These are phyloP conservation scores for Ammodytes marinus DNA, from an alignment of 2,113 vertebrate genomes.

Conservation along the genomic window DNA sequence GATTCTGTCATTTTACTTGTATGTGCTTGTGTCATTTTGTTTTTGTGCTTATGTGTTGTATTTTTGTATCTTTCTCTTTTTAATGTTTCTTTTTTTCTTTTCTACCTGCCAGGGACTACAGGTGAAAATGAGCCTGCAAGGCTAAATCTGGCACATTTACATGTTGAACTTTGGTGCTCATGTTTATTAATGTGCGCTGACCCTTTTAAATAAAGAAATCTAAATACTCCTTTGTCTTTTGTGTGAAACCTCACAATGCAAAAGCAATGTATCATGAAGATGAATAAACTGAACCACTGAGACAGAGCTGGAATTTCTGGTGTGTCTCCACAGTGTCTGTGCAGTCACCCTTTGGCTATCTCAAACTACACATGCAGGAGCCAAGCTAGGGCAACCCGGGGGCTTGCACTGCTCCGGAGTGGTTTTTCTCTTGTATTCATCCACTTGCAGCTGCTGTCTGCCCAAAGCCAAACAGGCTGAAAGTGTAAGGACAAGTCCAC, in stretches of 20 bases:
- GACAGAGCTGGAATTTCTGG: constrained; percentile 38
- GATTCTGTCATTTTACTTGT: too few species aligned
- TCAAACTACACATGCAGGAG: constrained; percentile 50
- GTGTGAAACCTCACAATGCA: constrained; percentile 6
- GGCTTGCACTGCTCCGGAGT: constrained; percentile 46
- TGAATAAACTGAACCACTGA: constrained; percentile 45
- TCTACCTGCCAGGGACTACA: too few species aligned
- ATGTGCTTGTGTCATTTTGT: too few species aligned
- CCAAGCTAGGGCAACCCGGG: constrained; percentile 28
- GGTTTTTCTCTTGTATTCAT: constrained; percentile 65
- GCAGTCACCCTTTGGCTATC: constrained; percentile 64
- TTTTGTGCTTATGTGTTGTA: too few species aligned
- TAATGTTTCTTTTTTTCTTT: too few species aligned
- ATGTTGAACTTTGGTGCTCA: too few species aligned
- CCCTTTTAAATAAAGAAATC: too few species aligned
- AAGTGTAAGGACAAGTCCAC: constrained; percentile 56
- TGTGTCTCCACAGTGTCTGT: constrained; percentile 49
- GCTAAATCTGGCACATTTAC: too few species aligned
- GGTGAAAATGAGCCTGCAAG: too few species aligned
- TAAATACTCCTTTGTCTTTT: not conserved
- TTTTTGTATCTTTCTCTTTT: too few species aligned
- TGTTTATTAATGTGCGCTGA: too few species aligned
- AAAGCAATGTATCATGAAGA: constrained; percentile 12
- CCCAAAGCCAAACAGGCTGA: constrained; percentile 68
- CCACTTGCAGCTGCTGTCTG: constrained; percentile 54